Conservation (phyloP, 1,140 invertebrate genomes). For the Micrasema minimum region DNA sequence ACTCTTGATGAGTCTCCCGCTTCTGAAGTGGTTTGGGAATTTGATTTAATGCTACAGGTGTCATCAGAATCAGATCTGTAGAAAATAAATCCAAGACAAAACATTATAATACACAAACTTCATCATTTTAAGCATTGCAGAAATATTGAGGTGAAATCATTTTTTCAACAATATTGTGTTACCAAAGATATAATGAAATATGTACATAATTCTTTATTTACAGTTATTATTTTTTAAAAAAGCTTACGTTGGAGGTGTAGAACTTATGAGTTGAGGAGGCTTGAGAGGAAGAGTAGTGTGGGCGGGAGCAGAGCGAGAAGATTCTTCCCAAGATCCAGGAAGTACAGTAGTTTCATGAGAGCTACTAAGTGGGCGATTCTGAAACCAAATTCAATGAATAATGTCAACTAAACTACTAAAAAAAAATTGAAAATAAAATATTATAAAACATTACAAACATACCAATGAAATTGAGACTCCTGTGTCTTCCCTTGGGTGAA, state of each 20-base stretch:
- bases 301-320: conserved; percentile 65
- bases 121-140: too few relatives aligned
- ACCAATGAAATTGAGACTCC: conserved; percentile 61
- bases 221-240: too few relatives aligned
- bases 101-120: background rate
- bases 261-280: conserved; percentile 58
- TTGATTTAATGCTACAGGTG: conserved; percentile 49
- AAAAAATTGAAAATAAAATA: too few relatives aligned
- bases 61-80: conserved; percentile 51
- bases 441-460: too few relatives aligned
- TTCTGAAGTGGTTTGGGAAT: conserved; percentile 35
- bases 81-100: background rate
- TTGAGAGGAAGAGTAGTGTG: conserved; percentile 64
- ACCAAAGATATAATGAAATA: too few relatives aligned
- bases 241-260: conserved; percentile 54
- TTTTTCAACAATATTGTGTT: too few relatives aligned
- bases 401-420: too few relatives aligned
- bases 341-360: conserved; percentile 52
- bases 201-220: too few relatives aligned
- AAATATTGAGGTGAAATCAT: too few relatives aligned
- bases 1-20: conserved; percentile 47
- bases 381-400: conserved; percentile 1
- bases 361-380: conserved; percentile 49
- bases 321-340: conserved; percentile 65
- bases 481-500: conserved; percentile 62